A percentile compares a stretch with the other conserved stretches of the same genome.
These are phyloP conservation scores for Octomys mimax DNA, from an alignment of 2,797 vertebrate genomes.

Conservation along the genomic window DNA sequence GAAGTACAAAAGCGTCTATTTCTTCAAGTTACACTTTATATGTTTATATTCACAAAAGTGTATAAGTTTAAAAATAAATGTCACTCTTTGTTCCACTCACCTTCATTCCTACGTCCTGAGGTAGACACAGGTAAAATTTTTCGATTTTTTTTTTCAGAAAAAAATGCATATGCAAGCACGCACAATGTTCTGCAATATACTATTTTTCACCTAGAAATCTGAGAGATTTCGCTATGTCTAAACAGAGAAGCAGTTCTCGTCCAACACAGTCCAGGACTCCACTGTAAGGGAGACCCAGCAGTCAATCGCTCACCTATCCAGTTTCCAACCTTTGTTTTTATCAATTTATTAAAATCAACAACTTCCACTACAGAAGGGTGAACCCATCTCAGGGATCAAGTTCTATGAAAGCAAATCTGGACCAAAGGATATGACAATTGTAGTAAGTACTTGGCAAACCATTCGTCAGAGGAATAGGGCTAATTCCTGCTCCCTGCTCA, in stretches of 20 bases:
- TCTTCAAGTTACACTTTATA: background rate
- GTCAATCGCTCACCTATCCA: background rate
- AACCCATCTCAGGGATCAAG: background rate
- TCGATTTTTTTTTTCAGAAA: background rate
- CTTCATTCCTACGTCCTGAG: background rate
- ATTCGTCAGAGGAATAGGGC: background rate
- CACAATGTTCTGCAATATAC: background rate
- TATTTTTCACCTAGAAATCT: background rate
- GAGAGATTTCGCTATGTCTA: background rate
- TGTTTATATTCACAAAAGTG: background rate
- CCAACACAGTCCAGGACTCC: background rate
- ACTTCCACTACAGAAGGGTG: background rate
- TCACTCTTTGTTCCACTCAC: background rate
- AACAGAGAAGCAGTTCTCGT: background rate
- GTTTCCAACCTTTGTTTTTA: conserved; percentile 35
- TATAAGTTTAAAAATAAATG: conserved; percentile 4
- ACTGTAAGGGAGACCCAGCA: background rate
- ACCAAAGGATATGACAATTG: conserved; percentile 22
- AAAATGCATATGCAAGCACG: background rate
- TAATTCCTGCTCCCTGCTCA: background rate
- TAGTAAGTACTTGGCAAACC: background rate
- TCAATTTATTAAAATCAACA: background rate
- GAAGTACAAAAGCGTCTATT: background rate
- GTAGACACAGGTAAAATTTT: background rate
- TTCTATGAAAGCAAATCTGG: background rate